Evolutionary conservation across 2,888 invertebrate species (phyloP).

Genomic region (Xiphydria camelus): DNA sequence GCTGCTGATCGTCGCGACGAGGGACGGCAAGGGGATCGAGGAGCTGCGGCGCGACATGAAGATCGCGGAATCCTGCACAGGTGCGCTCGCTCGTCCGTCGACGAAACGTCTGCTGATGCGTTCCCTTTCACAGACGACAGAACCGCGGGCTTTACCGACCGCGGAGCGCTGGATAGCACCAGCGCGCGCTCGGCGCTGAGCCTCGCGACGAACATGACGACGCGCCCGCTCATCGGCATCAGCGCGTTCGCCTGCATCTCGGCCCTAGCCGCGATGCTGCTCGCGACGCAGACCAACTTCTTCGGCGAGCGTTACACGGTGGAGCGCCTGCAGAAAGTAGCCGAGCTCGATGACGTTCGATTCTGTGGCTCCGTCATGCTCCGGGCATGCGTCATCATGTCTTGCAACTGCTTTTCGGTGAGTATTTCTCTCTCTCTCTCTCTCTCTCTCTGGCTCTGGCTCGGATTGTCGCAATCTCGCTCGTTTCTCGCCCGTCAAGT

Average conservation of each 20-base stretch:
- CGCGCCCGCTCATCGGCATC: slow-evolving; percentile 47
- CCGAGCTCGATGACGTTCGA: slow-evolving; percentile 33
- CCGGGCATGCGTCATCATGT: slow-evolving; percentile 50
- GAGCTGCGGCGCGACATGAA: slow-evolving; percentile 44
- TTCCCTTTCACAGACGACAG: slow-evolving; percentile 38
- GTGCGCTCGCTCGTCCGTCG: slow-evolving; percentile 31
- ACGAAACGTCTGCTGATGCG: too few relatives aligned
- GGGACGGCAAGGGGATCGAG: slow-evolving; percentile 41
- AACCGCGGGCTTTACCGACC: slow-evolving; percentile 52
- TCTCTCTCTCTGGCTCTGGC: too few relatives aligned
- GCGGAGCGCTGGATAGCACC: slow-evolving; percentile 38
- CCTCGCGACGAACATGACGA: slow-evolving; percentile 50
- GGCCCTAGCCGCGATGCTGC: slow-evolving; percentile 44
- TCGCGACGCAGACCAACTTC: slow-evolving; percentile 48
- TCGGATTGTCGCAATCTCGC: too few relatives aligned
- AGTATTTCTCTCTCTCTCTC: too few relatives aligned
- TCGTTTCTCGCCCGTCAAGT: too few relatives aligned
- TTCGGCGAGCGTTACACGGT: slow-evolving; percentile 44
- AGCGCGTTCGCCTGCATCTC: slow-evolving; percentile 54
- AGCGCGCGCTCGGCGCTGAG: slow-evolving; percentile 46
- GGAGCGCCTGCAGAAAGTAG: slow-evolving; percentile 35
- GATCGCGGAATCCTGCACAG: slow-evolving; percentile 47
- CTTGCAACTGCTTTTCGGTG: slow-evolving; percentile 55
- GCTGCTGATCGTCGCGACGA: slow-evolving; percentile 44
- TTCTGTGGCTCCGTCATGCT: slow-evolving; percentile 51